These are phyloP conservation scores for Platerodrilus igneus DNA, from an alignment of 2,888 invertebrate genomes.

Conservation along the genomic window DNA sequence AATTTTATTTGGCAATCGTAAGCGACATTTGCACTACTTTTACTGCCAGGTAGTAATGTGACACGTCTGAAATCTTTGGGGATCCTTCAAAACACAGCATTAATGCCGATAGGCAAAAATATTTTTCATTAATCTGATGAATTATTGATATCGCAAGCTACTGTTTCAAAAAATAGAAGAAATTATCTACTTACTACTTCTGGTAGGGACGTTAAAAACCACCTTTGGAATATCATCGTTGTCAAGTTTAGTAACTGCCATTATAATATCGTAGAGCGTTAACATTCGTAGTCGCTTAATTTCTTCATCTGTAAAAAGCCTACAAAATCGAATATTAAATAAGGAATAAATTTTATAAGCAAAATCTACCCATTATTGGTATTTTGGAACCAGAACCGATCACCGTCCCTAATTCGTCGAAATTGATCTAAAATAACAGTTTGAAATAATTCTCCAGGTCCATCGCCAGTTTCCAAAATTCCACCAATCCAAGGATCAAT, in stretches of 20 bases:
- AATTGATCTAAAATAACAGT: slow-evolving; percentile 55
- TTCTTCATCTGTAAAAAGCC: slow-evolving; percentile 50
- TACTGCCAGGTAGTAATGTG: too few relatives aligned
- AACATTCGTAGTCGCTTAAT: slow-evolving; percentile 46
- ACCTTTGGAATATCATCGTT: slow-evolving; percentile 48
- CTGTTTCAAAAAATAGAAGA: too few relatives aligned
- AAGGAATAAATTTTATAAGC: neutral
- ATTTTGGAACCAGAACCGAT: slow-evolving; percentile 59
- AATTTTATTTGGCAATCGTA: too few relatives aligned
- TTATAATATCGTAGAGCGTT: slow-evolving; percentile 50
- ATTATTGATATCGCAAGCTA: too few relatives aligned
- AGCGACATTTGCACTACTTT: too few relatives aligned
- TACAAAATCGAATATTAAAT: slow-evolving; percentile 31
- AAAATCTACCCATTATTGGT: slow-evolving; percentile 41
- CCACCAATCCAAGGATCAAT: slow-evolving; percentile 57
- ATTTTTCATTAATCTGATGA: too few relatives aligned
- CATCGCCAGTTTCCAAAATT: slow-evolving; percentile 50
- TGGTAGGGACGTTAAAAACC: slow-evolving; percentile 47
- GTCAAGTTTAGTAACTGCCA: slow-evolving; percentile 49
- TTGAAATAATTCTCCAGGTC: slow-evolving; percentile 52
- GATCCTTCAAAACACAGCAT: too few relatives aligned
- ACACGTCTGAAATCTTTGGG: too few relatives aligned
- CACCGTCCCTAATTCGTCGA: slow-evolving; percentile 52
- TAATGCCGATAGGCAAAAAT: too few relatives aligned
- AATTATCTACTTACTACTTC: slow-evolving; percentile 7